Conservation (phyloP, 2,113 vertebrate genomes). For the Anthoscopus minutus region DNA sequence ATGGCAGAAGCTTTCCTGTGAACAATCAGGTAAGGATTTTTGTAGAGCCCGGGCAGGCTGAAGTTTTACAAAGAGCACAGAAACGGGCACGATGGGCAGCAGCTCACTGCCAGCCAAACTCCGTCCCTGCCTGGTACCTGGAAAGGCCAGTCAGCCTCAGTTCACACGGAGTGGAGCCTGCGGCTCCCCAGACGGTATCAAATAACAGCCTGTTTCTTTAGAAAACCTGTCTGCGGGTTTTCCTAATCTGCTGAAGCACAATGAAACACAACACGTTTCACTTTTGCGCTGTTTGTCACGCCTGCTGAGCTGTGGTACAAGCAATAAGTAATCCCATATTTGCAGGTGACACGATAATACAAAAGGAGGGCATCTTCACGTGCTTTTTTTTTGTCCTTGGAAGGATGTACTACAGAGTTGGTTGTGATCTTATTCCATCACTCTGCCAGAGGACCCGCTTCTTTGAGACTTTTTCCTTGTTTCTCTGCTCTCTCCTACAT, state of each 20-base stretch:
- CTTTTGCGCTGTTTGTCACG: background rate
- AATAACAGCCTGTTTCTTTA: background rate
- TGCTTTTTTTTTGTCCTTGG: background rate
- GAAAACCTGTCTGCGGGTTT: background rate
- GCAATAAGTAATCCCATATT: background rate
- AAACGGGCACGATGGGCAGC: background rate
- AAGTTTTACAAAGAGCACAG: background rate
- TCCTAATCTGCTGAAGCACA: background rate
- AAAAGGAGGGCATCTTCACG: background rate
- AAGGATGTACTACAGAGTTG: background rate
- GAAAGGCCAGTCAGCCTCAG: background rate
- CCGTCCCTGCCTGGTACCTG: background rate
- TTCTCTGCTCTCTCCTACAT: background rate
- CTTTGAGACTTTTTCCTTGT: background rate
- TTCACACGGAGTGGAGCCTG: background rate
- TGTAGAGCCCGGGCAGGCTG: background rate
- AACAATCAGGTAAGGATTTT: constrained; percentile 13
- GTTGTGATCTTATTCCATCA: background rate
- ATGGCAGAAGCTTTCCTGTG: background rate
- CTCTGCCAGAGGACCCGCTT: background rate
- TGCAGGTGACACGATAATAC: background rate
- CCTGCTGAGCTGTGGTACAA: background rate
- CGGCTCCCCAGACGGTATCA: background rate
- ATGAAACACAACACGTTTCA: background rate
- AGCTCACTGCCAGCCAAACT: background rate